Conservation (phyloP, 1,140 invertebrate genomes). For the Heliothis subflexa region DNA sequence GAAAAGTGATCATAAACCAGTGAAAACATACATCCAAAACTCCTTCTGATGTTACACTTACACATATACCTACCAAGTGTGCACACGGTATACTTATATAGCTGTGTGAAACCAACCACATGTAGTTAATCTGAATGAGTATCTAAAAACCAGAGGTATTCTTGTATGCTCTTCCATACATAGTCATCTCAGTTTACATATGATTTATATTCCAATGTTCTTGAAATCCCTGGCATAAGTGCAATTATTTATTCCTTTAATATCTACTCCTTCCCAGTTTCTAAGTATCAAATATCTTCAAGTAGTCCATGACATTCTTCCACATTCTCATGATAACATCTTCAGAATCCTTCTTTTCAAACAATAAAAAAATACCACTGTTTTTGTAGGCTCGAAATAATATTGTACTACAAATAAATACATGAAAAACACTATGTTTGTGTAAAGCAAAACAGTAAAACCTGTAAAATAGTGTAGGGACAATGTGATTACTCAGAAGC, state of each 20-base stretch:
- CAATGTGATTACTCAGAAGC: conserved; percentile 56
- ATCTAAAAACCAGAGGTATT: conserved; percentile 54
- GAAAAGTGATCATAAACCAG: conserved; percentile 82
- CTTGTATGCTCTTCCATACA: conserved; percentile 4
- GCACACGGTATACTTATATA: conserved; percentile 41
- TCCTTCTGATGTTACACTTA: conserved; percentile 42
- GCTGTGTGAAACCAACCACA: conserved; percentile 52
- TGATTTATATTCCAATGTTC: conserved; percentile 28
- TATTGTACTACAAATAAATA: conserved; percentile 59
- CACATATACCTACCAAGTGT: conserved; percentile 58
- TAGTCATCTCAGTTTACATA: background rate
- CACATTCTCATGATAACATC: conserved; percentile 17
- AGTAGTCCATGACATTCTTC: conserved; percentile 30
- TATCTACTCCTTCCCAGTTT: conserved; percentile 1
- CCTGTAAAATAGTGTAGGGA: conserved; percentile 73
- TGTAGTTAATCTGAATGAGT: conserved; percentile 23
- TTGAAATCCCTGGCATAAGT: conserved; percentile 26
- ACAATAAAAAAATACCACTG: conserved; percentile 55
- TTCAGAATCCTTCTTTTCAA: conserved; percentile 14
- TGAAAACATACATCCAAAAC: conserved; percentile 73
- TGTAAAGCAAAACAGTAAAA: conserved; percentile 56
- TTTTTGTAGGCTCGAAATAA: conserved; percentile 57
- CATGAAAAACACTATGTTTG: conserved; percentile 56
- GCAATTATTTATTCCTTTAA: conserved; percentile 3
- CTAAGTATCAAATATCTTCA: conserved; percentile 12